A percentile compares a stretch with the other conserved stretches of the same genome.
These are phyloP conservation scores for Trachelus troglodyta DNA, from an alignment of 2,888 invertebrate species.

Conservation along the genomic window DNA sequence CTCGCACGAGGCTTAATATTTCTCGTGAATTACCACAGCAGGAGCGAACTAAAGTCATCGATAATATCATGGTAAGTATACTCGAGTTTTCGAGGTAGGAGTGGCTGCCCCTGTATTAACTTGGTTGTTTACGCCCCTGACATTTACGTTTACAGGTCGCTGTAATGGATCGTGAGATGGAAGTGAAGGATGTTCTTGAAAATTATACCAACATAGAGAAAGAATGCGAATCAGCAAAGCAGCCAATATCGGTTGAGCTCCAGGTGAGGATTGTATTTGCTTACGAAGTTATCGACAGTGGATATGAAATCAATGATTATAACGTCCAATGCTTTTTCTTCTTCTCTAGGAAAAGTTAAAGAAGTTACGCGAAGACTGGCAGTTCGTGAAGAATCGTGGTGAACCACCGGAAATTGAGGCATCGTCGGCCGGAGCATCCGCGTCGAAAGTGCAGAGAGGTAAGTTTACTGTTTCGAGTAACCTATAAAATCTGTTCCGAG, in stretches of 20 bases:
- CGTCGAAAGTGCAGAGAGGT: neutral
- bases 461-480: neutral
- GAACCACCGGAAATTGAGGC: constrained; percentile 38
- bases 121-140: neutral
- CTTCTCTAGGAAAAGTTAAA: constrained; percentile 67
- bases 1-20: constrained; percentile 66
- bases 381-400: constrained; percentile 64
- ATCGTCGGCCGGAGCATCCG: neutral
- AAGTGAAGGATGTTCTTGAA: constrained; percentile 73
- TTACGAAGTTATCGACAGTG: neutral
- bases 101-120: neutral
- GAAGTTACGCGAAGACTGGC: constrained; percentile 70
- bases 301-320: neutral
- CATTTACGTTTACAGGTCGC: constrained; percentile 54
- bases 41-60: constrained; percentile 63
- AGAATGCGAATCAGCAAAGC: constrained; percentile 67
- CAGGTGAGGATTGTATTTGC: constrained; percentile 55
- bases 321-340: constrained; percentile 5
- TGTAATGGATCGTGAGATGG: constrained; percentile 70
- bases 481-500: neutral
- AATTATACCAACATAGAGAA: constrained; percentile 75
- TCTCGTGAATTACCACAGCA: constrained; percentile 65
- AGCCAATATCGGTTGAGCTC: constrained; percentile 67
- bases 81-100: neutral
- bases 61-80: constrained; percentile 65